Percentiles rank a stretch among this genome's conserved stretches.
These are phyloP conservation scores for Phyto melanocephala DNA, from an alignment of 2,888 invertebrate species.

Conservation along the genomic window DNA sequence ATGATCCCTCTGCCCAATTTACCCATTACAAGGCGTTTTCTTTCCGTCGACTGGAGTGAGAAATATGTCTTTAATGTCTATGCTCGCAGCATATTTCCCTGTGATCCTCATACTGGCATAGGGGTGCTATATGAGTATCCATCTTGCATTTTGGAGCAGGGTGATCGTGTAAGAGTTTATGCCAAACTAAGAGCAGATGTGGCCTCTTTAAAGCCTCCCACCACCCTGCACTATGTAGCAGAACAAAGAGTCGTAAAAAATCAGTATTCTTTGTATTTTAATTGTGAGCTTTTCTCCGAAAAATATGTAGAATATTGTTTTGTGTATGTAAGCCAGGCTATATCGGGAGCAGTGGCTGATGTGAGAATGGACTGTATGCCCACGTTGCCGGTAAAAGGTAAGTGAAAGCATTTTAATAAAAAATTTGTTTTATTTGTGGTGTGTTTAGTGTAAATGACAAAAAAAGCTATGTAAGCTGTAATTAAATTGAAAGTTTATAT, in stretches of 20 bases:
- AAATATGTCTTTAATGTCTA: conserved; percentile 92
- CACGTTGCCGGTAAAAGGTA: conserved; percentile 89
- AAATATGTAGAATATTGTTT: conserved; percentile 92
- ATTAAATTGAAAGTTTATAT: too few relatives aligned
- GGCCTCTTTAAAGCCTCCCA: conserved; percentile 84
- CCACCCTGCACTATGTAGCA: conserved; percentile 82
- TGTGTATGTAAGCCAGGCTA: conserved; percentile 91
- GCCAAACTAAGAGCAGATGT: conserved; percentile 86
- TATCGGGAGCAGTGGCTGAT: conserved; percentile 90
- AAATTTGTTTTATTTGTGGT: too few relatives aligned
- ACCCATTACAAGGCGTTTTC: conserved; percentile 72
- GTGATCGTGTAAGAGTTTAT: conserved; percentile 89
- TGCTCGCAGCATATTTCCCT: conserved; percentile 90
- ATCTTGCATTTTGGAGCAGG: conserved; percentile 87
- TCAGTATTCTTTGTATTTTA: conserved; percentile 87
- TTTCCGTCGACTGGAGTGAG: conserved; percentile 88
- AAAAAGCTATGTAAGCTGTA: too few relatives aligned
- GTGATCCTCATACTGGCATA: conserved; percentile 86
- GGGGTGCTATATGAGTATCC: conserved; percentile 91
- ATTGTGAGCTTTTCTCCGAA: conserved; percentile 90
- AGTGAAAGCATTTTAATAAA: conserved; percentile 65
- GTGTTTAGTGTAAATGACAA: too few relatives aligned
- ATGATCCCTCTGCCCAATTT: conserved; percentile 81
- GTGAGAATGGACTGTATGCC: conserved; percentile 92
- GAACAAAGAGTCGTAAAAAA: conserved; percentile 85